A percentile compares a stretch with the other conserved stretches of the same genome.
Evolutionary conservation across 2,797 vertebrate species (phyloP).

Genomic region (Vireo griseus): DNA sequence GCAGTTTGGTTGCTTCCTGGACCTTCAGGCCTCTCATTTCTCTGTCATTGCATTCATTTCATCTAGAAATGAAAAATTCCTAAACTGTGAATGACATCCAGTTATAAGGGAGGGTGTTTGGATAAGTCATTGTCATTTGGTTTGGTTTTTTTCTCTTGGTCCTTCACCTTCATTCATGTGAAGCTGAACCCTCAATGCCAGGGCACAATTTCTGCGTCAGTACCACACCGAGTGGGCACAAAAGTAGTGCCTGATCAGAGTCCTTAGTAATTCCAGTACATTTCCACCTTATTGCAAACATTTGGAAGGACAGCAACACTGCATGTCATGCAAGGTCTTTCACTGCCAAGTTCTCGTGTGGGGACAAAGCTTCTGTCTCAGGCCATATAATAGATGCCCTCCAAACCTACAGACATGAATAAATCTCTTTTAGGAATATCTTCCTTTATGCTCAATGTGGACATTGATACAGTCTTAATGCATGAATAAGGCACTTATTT

Average conservation of each 20-base stretch:
- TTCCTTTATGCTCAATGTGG: not conserved
- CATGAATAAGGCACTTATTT: not conserved
- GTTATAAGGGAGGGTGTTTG: not conserved
- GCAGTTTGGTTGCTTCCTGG: not conserved
- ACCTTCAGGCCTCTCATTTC: not conserved
- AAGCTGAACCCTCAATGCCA: not conserved
- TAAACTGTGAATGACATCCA: not conserved
- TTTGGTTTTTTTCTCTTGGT: not conserved
- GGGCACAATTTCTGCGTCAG: rapidly evolving
- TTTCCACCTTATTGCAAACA: rapidly evolving
- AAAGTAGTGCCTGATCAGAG: rapidly evolving
- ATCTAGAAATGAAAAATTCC: not conserved
- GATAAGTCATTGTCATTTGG: not conserved
- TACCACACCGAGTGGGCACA: not conserved
- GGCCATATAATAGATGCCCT: not conserved
- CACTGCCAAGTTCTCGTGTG: not conserved
- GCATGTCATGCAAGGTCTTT: not conserved
- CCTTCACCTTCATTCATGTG: not conserved
- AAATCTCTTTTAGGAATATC: not conserved
- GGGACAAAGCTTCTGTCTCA: not conserved
- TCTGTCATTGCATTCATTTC: not conserved
- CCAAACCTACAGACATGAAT: not conserved
- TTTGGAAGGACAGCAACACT: not conserved
- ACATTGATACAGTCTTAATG: not conserved
- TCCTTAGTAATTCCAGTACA: not conserved